Conservation (phyloP, 2,797 vertebrate species). For the Rhinophrynus dorsalis region DNA sequence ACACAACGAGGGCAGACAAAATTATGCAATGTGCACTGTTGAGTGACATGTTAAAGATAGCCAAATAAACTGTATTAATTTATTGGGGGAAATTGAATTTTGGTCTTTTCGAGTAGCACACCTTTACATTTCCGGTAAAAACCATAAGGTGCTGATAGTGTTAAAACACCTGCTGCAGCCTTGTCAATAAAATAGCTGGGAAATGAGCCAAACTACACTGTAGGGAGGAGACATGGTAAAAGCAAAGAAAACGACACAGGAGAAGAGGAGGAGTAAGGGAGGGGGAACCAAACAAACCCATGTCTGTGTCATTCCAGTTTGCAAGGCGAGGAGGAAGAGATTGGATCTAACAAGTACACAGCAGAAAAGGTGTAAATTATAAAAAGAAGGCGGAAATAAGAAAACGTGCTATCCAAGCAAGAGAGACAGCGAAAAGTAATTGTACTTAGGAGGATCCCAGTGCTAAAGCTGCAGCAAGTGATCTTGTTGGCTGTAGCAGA, state of each 20-base stretch:
- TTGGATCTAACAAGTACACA: slow-evolving; percentile 19
- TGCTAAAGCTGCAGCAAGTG: neutral
- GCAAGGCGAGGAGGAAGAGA: slow-evolving; percentile 11
- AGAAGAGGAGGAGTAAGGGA: neutral
- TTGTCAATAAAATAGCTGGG: slow-evolving; percentile 27
- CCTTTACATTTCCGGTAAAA: too few species aligned
- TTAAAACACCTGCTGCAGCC: slow-evolving; percentile 39
- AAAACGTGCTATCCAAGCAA: too few species aligned
- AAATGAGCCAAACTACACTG: slow-evolving; percentile 20
- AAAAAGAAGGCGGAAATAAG: too few species aligned
- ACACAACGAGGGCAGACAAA: too few species aligned
- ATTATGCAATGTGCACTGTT: too few species aligned
- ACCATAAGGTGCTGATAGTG: too few species aligned
- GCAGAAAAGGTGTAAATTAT: too few species aligned
- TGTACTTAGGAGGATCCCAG: neutral
- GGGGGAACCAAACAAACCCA: slow-evolving; percentile 21
- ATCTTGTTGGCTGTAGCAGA: neutral
- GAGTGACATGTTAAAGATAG: too few species aligned
- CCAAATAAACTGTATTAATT: too few species aligned
- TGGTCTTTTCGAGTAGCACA: too few species aligned
- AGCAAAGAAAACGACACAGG: neutral
- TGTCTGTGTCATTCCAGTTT: slow-evolving; percentile 35
- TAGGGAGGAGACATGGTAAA: slow-evolving; percentile 30
- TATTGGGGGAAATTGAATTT: too few species aligned
- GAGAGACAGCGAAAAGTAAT: too few species aligned